phyloP scores from a whole-genome alignment of 37 sponge, comb jelly and placozoan species.

The Aphrocallistes beatrix region DNA sequence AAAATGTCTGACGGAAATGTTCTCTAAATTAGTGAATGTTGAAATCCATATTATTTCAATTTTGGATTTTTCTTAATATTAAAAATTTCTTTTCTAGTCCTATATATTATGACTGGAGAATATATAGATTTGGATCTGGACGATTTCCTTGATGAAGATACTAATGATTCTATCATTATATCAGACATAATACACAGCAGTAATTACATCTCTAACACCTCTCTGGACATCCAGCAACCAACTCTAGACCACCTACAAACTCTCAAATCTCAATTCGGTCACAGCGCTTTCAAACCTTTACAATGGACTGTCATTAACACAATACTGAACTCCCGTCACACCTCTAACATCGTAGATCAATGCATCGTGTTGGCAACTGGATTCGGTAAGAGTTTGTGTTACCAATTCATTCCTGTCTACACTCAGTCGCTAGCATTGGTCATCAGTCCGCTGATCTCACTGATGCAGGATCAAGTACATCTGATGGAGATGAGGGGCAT shows the following conservation, averaged over 20 bases:
- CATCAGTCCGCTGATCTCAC: slow-evolving; percentile 36
- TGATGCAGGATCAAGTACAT: slow-evolving; percentile 37
- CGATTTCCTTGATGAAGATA: too few species aligned
- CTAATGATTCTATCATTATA: too few species aligned
- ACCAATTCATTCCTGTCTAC: not conserved
- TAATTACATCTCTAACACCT: too few species aligned
- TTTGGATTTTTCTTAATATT: too few species aligned
- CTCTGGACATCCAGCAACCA: too few species aligned
- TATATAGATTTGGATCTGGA: too few species aligned
- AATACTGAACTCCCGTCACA: not conserved
- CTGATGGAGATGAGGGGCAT: slow-evolving; percentile 10
- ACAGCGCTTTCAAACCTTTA: not conserved
- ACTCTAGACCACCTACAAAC: not conserved
- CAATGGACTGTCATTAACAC: not conserved
- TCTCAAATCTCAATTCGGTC: not conserved
- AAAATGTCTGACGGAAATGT: too few species aligned
- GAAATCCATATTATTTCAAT: too few species aligned
- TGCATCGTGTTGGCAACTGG: not conserved
- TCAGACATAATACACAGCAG: too few species aligned
- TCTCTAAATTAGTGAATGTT: too few species aligned
- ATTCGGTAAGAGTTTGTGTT: not conserved
- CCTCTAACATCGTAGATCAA: not conserved
- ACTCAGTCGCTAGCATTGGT: slow-evolving; percentile 22
- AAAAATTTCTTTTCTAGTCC: too few species aligned
- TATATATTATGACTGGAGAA: too few species aligned